Conservation (phyloP, 2,888 invertebrate genomes). For the Drosophila stalkeri region DNA sequence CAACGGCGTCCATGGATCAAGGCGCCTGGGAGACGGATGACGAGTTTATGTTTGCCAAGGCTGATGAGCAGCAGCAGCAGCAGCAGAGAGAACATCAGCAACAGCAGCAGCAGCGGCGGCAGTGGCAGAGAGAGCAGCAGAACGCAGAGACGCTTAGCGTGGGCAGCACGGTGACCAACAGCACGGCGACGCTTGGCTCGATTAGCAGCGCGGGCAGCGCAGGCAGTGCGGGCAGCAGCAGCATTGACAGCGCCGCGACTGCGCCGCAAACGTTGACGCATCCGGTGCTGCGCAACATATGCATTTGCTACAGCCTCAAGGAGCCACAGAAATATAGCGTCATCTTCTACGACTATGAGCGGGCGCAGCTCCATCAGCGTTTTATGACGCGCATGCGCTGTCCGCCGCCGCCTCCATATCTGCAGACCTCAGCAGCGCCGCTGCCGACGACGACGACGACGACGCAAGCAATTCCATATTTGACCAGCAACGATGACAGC, state of each 20-base stretch:
- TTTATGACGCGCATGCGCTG: slow-evolving; percentile 66
- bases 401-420: slow-evolving; percentile 31
- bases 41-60: slow-evolving; percentile 83
- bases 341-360: slow-evolving; percentile 84
- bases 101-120: background rate
- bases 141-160: slow-evolving; percentile 65
- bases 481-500: slow-evolving; percentile 58
- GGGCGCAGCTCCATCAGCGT: slow-evolving; percentile 70
- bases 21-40: slow-evolving; percentile 85
- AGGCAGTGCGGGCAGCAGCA: slow-evolving; percentile 19
- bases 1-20: slow-evolving; percentile 79
- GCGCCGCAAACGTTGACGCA: slow-evolving; percentile 57
- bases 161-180: slow-evolving; percentile 83
- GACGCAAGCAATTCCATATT: background rate
- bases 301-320: slow-evolving; percentile 82
- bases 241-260: slow-evolving; percentile 21
- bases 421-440: background rate
- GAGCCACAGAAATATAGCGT: slow-evolving; percentile 82
- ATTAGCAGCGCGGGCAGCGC: slow-evolving; percentile 49
- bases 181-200: slow-evolving; percentile 79
- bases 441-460: background rate
- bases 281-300: slow-evolving; percentile 81
- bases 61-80: slow-evolving; percentile 28
- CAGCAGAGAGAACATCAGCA: background rate
- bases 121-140: background rate